Evolutionary conservation across 2,797 vertebrate genomes (phyloP).

Genomic region (Myotis vivesi): DNA sequence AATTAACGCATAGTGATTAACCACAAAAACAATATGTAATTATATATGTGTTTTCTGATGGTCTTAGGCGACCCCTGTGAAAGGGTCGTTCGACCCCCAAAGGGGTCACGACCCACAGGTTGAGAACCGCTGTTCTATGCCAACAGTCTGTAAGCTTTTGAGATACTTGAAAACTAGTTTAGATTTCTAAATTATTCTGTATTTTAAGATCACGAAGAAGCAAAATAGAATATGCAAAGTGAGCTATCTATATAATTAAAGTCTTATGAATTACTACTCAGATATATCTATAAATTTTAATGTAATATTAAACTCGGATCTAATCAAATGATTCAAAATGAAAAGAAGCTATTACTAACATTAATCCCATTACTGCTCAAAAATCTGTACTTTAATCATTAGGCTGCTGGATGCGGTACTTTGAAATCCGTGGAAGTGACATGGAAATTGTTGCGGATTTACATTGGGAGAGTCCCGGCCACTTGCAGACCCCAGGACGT

Average conservation of each 20-base stretch:
- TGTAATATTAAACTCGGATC: constrained; percentile 65
- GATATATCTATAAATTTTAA: constrained; percentile 66
- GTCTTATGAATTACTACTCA: constrained; percentile 63
- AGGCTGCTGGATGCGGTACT: constrained; percentile 31
- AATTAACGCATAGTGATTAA: too few relatives aligned
- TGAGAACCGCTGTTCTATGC: background rate
- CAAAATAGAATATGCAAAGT: constrained; percentile 57
- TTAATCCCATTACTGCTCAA: constrained; percentile 67
- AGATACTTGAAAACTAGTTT: constrained; percentile 27
- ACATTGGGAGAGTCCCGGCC: background rate
- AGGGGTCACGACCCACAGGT: too few relatives aligned
- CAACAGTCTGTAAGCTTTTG: background rate
- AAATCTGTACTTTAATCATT: constrained; percentile 69
- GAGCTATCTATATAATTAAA: constrained; percentile 63
- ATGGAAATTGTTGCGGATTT: background rate
- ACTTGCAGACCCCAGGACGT: background rate
- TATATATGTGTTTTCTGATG: too few relatives aligned
- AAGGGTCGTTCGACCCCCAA: too few relatives aligned
- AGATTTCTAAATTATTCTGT: constrained; percentile 40
- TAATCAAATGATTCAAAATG: constrained; percentile 70
- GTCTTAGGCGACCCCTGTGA: too few relatives aligned
- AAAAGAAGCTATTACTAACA: constrained; percentile 63
- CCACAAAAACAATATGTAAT: too few relatives aligned
- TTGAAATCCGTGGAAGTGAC: constrained; percentile 19
- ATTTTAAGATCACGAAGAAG: constrained; percentile 25